Evolutionary conservation across 1,140 invertebrate genomes (phyloP), one percentile per base, ranked within the genome.

Genomic region (Sitobion miscanthi): DNA sequence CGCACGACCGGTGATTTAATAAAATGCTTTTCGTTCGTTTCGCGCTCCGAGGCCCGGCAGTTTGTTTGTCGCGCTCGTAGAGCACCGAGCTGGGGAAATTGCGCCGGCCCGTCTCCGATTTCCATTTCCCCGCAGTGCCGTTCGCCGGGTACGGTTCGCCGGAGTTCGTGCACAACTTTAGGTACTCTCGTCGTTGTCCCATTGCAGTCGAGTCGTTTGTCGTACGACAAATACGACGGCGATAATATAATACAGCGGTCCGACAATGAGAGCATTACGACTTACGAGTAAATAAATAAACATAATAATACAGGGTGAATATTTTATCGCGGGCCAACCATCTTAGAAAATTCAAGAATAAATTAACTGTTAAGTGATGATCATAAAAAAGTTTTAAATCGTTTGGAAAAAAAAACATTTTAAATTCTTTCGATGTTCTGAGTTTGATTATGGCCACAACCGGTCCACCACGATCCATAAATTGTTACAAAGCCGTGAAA

Each of bases 1-100:
- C 77, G 91, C 82, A 92, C 91, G 47, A 42, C 90, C 45, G 91
- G 49, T 57, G 91, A 92, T 92, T 92, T 92, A 92, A 93, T 85
- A 92, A 49, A 54, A 52, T 11, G 35, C 7, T 45, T 92, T 83
- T 91, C 69, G 45, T 69, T 30, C 90, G 30, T 87, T 52, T 89
- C 49, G 87, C 87, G 20, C 49, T 49, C 30, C 45, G 47, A 88
- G 25, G 85, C 11, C 25, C n/a, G 21, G 87, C 4, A 57, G 87
- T 89, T 89, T 89, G 87, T 89, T 1, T 35, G 20, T 21, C 49
- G 49, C 45, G 14, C 30, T n/a, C 86, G 86, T 47, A 47, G 47
- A 30, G 45, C 25, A n/a, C 21, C 49, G 20, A 88, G 30, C 62
- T 17, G 23, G n/a, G 52, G 57, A 90, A 90, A 90, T 57, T 57